phyloP scores from a whole-genome alignment of 1,140 invertebrate genomes.

The Trialeurodes vaporariorum region DNA sequence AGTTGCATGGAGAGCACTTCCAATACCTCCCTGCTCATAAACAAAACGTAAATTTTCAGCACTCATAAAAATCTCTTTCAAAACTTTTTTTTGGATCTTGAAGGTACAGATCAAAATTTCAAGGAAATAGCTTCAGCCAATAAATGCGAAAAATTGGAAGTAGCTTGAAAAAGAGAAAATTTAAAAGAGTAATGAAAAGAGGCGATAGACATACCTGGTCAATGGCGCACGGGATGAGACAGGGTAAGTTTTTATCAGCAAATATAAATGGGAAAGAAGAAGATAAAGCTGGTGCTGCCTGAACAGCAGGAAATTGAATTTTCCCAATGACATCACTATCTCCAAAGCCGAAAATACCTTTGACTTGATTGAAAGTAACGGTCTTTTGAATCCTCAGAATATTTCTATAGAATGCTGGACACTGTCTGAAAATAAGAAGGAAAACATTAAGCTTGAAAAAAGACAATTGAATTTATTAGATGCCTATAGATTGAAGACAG shows the following conservation, averaged over 20 bases:
- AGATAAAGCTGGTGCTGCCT: constrained; percentile 90
- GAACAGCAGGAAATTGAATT: constrained; percentile 91
- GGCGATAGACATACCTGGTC: constrained; percentile 82
- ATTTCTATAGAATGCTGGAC: constrained; percentile 84
- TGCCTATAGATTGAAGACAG: too few relatives aligned
- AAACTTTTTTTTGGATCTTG: too few relatives aligned
- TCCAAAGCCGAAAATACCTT: constrained; percentile 94
- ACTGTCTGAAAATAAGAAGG: constrained; percentile 44
- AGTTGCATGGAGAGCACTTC: too few relatives aligned
- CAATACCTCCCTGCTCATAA: too few relatives aligned
- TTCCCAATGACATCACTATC: constrained; percentile 95
- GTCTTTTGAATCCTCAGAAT: constrained; percentile 81
- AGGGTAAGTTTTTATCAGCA: constrained; percentile 54
- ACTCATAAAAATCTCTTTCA: constrained; percentile 9
- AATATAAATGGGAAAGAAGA: constrained; percentile 96
- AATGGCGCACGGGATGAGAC: constrained; percentile 96
- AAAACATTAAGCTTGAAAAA: too few relatives aligned
- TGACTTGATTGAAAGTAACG: constrained; percentile 92
- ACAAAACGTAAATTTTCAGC: not conserved
- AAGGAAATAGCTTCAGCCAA: too few relatives aligned
- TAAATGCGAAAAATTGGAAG: too few relatives aligned
- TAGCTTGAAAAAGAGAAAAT: too few relatives aligned
- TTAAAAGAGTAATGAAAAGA: too few relatives aligned
- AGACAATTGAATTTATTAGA: too few relatives aligned
- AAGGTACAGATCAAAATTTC: too few relatives aligned